Conservation (phyloP, 2,797 vertebrate genomes). For the Lepus townsendii region DNA sequence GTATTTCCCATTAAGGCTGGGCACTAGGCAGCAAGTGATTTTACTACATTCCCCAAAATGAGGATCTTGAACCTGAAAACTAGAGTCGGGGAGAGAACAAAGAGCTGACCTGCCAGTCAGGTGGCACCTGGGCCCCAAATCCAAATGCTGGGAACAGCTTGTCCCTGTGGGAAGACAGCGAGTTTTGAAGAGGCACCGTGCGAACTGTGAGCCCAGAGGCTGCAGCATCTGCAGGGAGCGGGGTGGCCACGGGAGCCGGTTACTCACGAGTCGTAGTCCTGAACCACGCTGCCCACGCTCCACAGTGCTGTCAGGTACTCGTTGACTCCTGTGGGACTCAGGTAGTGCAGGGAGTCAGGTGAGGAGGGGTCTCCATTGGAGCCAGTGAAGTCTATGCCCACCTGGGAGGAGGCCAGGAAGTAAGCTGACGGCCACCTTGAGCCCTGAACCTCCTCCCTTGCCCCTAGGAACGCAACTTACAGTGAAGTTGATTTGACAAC, state of each 20-base stretch:
- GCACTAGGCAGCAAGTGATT: conserved; percentile 1
- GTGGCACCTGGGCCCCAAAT: conserved; percentile 97
- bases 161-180: conserved; percentile 89
- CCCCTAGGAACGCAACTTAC: conserved; percentile 87
- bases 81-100: not conserved
- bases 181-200: conserved; percentile 22
- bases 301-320: conserved; percentile 96
- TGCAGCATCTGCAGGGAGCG: not conserved
- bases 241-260: not conserved
- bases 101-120: conserved; percentile 92
- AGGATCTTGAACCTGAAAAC: conserved; percentile 52
- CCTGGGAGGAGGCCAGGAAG: conserved; percentile 87
- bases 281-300: conserved; percentile 95
- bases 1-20: conserved; percentile 7
- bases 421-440: conserved; percentile 20
- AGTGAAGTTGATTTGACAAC: conserved; percentile 97
- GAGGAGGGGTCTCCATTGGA: conserved; percentile 96
- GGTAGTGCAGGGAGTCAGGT: conserved; percentile 94
- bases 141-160: conserved; percentile 97
- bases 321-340: conserved; percentile 95
- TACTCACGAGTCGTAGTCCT: conserved; percentile 96
- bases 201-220: not conserved
- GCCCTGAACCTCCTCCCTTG: not conserved
- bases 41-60: not conserved
- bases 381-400: conserved; percentile 97